Conservation (phyloP, 2,888 invertebrate genomes). For the Palloptera scutellata region DNA sequence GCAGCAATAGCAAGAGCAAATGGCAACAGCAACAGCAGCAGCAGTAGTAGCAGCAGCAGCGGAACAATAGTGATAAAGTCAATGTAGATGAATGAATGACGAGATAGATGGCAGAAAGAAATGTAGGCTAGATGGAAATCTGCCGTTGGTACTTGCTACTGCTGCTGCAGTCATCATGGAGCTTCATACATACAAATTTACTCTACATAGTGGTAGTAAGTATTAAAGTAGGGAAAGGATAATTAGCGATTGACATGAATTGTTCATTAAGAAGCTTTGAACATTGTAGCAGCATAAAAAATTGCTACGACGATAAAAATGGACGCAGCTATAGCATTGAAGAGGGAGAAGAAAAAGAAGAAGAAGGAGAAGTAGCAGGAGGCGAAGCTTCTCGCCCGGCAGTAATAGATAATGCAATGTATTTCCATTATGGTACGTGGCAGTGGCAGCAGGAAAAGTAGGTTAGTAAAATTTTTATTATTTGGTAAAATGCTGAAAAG, state of each 20-base stretch:
- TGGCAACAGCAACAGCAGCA: conserved; percentile 4
- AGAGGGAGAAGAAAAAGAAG: background rate
- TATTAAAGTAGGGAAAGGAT: conserved; percentile 34
- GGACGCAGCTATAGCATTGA: conserved; percentile 41
- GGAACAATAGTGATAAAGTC: conserved; percentile 17
- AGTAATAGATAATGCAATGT: too few species aligned
- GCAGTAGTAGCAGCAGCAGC: conserved; percentile 20
- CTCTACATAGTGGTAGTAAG: background rate
- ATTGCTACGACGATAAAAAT: conserved; percentile 41
- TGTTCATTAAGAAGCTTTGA: conserved; percentile 55
- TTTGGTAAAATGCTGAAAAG: conserved; percentile 14
- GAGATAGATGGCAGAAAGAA: conserved; percentile 21
- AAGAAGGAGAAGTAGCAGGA: background rate
- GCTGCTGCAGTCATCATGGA: background rate
- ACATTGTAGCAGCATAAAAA: conserved; percentile 27
- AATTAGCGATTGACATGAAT: conserved; percentile 60
- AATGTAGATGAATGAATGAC: conserved; percentile 4
- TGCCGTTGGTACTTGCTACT: conserved; percentile 18
- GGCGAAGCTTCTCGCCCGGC: too few species aligned
- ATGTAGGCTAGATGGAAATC: conserved; percentile 32
- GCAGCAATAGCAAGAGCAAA: background rate
- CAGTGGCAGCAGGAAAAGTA: conserved; percentile 26
- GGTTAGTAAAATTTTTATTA: conserved; percentile 31
- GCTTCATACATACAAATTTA: background rate
- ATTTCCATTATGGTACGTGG: background rate